These are phyloP conservation scores for Bubo bubo DNA, from an alignment of 2,113 vertebrate species.

Conservation along the genomic window DNA sequence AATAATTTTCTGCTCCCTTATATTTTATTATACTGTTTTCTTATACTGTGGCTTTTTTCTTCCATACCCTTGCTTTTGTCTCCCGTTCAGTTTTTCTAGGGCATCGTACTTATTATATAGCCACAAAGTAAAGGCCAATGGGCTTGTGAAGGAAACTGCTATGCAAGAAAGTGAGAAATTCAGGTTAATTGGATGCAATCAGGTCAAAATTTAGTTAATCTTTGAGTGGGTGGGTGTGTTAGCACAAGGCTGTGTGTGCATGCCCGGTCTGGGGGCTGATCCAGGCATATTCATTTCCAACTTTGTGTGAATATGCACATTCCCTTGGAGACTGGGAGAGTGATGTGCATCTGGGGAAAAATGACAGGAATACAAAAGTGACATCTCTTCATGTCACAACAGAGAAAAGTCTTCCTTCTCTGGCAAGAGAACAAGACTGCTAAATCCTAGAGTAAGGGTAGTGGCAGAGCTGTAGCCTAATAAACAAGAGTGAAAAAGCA, in stretches of 20 bases:
- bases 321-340: conserved; percentile 8
- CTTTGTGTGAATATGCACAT: conserved; percentile 35
- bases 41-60: not conserved
- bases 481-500: not conserved
- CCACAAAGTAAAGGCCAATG: conserved; percentile 58
- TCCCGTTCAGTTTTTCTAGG: conserved; percentile 33
- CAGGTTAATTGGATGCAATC: conserved; percentile 76
- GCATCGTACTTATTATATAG: conserved; percentile 52
- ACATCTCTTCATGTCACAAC: conserved; percentile 11
- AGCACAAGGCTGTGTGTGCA: conserved; percentile 28
- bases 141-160: conserved; percentile 49
- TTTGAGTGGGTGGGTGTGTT: conserved; percentile 64
- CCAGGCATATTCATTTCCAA: conserved; percentile 10
- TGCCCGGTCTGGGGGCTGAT: conserved; percentile 41
- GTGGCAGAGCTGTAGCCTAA: not conserved
- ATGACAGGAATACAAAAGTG: not conserved
- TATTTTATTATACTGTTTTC: not conserved
- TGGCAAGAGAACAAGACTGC: not conserved
- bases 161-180: conserved; percentile 68
- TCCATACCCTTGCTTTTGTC: not conserved
- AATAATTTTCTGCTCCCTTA: not conserved
- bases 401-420: conserved; percentile 31
- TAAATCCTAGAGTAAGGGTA: not conserved
- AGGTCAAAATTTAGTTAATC: conserved; percentile 71
- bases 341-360: conserved; percentile 36